Conservation (phyloP, 2,888 invertebrate species). For the Conchocele bisecta region DNA sequence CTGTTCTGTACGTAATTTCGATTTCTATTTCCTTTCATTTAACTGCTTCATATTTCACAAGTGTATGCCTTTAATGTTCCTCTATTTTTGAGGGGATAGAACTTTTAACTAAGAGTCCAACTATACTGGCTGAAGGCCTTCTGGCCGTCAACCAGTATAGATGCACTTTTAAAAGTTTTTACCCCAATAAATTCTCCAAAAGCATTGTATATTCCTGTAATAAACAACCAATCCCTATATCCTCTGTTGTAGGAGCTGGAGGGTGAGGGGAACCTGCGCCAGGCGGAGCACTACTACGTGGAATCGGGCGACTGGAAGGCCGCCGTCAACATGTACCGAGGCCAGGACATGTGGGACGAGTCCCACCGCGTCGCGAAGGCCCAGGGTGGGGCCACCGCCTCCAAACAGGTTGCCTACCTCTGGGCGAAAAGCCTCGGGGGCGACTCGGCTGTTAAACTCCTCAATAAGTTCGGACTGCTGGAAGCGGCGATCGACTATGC, state of each 20-base stretch:
- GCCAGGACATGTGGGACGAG: constrained; percentile 94
- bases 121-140: too few relatives aligned
- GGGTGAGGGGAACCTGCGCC: constrained; percentile 91
- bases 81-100: too few relatives aligned
- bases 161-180: too few relatives aligned
- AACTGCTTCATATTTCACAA: too few relatives aligned
- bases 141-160: too few relatives aligned
- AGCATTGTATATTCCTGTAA: neutral
- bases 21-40: too few relatives aligned
- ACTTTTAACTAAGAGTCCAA: too few relatives aligned
- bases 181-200: too few relatives aligned
- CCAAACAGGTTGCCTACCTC: constrained; percentile 89
- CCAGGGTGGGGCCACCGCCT: constrained; percentile 86
- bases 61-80: too few relatives aligned
- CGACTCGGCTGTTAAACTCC: constrained; percentile 94
- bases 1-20: too few relatives aligned
- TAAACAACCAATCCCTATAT: neutral
- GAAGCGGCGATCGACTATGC: constrained; percentile 95
- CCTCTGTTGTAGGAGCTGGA: constrained; percentile 87
- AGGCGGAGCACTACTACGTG: constrained; percentile 96
- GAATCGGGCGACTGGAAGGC: constrained; percentile 95
- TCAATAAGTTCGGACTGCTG: constrained; percentile 92
- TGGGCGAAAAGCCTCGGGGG: constrained; percentile 97
- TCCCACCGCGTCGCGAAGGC: constrained; percentile 90
- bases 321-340: constrained; percentile 94